Evolutionary conservation across 2,113 vertebrate genomes (phyloP).

Genomic region (Oncorhynchus clarkii): DNA sequence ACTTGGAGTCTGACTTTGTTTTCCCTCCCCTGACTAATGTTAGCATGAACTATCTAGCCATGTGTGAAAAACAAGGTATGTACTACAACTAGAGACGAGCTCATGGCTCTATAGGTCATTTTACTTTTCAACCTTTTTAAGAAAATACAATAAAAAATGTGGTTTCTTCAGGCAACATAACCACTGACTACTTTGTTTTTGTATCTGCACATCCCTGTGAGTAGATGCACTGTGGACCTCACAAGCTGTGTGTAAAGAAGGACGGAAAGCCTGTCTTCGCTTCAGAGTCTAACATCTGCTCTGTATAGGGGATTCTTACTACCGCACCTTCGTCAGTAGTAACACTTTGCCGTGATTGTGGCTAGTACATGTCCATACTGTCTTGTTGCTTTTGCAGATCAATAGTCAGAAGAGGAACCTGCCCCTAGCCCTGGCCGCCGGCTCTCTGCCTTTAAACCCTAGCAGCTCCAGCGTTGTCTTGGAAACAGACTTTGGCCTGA

Average conservation of each 20-base stretch:
- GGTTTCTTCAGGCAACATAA: no score
- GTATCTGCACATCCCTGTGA: no score
- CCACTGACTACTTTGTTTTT: no score
- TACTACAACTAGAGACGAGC: no score
- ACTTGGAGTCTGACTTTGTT: slow-evolving; percentile 36
- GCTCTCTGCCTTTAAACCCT: slow-evolving; percentile 38
- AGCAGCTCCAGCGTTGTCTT: slow-evolving; percentile 51
- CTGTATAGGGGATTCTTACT: slow-evolving; percentile 75
- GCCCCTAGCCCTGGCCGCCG: not conserved
- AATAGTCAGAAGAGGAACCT: slow-evolving; percentile 31
- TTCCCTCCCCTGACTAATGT: slow-evolving; percentile 33
- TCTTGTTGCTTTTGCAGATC: slow-evolving; percentile 28
- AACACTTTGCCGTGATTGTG: not conserved
- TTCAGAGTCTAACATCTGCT: slow-evolving; percentile 50
- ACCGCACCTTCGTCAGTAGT: slow-evolving; percentile 66
- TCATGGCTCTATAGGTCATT: no score
- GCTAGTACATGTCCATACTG: slow-evolving; percentile 67
- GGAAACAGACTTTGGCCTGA: slow-evolving; percentile 54
- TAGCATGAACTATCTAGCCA: not conserved
- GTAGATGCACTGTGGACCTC: no score
- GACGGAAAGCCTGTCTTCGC: no score
- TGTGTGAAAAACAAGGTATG: no score
- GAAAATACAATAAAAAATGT: no score
- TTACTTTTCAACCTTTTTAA: no score
- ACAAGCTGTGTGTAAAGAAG: no score